These are phyloP conservation scores for Astyanax mexicanus DNA, from an alignment of 2,797 vertebrate species.

Conservation along the genomic window DNA sequence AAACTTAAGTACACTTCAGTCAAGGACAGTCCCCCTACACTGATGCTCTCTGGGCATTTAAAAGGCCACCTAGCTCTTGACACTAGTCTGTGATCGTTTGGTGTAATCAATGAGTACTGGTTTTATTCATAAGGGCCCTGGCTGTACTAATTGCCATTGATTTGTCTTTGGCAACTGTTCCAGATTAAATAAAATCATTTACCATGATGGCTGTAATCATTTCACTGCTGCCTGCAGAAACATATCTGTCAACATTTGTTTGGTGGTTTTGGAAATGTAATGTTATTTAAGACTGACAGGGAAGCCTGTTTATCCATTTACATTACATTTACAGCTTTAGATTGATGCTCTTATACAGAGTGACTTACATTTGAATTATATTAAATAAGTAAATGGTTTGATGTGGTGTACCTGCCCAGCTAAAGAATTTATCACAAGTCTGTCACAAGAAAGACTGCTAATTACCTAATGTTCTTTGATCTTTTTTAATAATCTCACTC, in stretches of 20 bases:
- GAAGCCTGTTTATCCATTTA: neutral
- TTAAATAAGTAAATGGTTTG: too few relatives aligned
- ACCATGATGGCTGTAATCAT: neutral
- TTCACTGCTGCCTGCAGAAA: neutral
- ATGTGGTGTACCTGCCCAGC: too few relatives aligned
- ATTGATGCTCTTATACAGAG: too few relatives aligned
- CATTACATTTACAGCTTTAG: too few relatives aligned
- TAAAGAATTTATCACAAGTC: too few relatives aligned
- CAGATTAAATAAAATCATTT: neutral
- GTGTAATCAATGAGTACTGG: neutral
- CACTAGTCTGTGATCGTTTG: slow-evolving; percentile 12
- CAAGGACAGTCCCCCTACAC: slow-evolving; percentile 8
- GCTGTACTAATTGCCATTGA: neutral
- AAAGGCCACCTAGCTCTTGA: slow-evolving; percentile 4
- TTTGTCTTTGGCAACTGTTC: neutral
- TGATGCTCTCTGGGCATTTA: slow-evolving; percentile 23
- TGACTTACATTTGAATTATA: too few relatives aligned
- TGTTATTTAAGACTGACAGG: neutral
- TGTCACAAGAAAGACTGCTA: too few relatives aligned
- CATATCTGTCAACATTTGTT: too few relatives aligned
- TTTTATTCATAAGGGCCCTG: neutral
- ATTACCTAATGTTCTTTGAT: too few relatives aligned
- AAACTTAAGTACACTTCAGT: slow-evolving; percentile 24
- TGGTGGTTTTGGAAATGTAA: neutral
- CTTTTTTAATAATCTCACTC: too few relatives aligned